Evolutionary conservation across 2,797 vertebrate genomes (phyloP).

Genomic region (Tauraco hartlaubi): DNA sequence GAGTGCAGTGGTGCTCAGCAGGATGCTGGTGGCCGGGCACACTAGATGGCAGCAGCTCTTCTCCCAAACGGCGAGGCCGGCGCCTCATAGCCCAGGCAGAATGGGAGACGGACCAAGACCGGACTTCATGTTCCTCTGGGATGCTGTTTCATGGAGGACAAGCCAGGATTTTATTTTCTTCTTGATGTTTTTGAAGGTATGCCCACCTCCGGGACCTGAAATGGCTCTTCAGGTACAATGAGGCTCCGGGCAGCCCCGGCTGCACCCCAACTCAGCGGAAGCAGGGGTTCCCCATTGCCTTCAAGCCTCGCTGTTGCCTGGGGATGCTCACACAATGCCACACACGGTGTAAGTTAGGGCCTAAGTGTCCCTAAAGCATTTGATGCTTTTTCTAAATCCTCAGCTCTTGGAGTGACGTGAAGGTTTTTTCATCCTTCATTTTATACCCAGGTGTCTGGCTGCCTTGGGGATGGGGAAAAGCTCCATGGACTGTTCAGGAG

Average conservation of each 20-base stretch:
- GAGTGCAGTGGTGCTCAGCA: accelerated
- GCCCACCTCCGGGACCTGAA: background rate
- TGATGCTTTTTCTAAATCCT: background rate
- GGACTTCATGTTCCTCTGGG: accelerated
- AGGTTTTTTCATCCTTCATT: background rate
- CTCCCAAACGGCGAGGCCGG: background rate
- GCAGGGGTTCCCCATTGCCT: background rate
- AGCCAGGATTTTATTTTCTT: background rate
- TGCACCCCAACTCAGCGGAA: accelerated
- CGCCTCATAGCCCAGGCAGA: background rate
- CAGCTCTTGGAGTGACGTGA: background rate
- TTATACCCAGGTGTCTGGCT: background rate
- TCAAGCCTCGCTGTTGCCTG: accelerated
- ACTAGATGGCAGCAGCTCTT: conserved; percentile 67
- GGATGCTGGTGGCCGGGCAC: background rate
- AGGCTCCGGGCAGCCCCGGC: background rate
- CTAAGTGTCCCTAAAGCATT: background rate
- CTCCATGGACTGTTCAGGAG: accelerated
- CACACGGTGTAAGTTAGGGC: background rate
- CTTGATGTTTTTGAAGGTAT: background rate
- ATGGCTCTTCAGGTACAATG: accelerated
- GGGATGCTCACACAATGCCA: accelerated
- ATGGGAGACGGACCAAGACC: accelerated
- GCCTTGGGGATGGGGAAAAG: background rate
- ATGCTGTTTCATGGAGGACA: accelerated